phyloP scores from a whole-genome alignment of 2,113 vertebrate species.

The Gobius niger region DNA sequence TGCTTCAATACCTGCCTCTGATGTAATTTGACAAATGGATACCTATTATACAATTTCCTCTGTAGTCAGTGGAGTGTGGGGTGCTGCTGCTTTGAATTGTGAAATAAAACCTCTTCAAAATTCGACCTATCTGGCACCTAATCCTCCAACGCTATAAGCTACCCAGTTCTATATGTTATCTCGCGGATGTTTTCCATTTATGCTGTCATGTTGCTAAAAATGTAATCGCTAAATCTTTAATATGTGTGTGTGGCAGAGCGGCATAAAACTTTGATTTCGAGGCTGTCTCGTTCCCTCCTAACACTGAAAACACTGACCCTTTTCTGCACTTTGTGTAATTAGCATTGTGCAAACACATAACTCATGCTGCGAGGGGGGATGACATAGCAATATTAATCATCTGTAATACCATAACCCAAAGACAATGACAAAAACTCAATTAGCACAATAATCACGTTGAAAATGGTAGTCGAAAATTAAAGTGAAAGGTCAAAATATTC shows the following conservation, averaged over 20 bases:
- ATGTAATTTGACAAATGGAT: constrained; percentile 74
- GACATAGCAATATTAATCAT: constrained; percentile 50
- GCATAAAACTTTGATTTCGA: constrained; percentile 21
- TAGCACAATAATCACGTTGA: constrained; percentile 7
- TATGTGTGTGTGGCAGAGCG: constrained; percentile 18
- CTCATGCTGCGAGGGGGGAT: constrained; percentile 31
- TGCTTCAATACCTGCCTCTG: constrained; percentile 63
- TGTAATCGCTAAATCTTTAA: constrained; percentile 14
- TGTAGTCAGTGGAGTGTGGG: constrained; percentile 44
- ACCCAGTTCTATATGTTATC: constrained; percentile 46
- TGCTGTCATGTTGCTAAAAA: constrained; percentile 33
- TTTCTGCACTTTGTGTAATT: constrained; percentile 55
- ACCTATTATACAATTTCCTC: constrained; percentile 60
- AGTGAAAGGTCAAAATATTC: neutral
- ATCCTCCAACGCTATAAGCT: constrained; percentile 46
- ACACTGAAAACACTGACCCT: constrained; percentile 52
- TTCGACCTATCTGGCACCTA: constrained; percentile 30
- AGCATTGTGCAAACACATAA: constrained; percentile 57
- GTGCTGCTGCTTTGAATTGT: constrained; percentile 60
- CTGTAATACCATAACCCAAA: constrained; percentile 9
- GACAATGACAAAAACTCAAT: constrained; percentile 3
- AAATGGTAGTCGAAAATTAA: neutral
- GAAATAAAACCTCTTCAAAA: constrained; percentile 47
- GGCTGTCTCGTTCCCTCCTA: constrained; percentile 24
- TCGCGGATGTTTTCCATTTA: constrained; percentile 43